These are phyloP conservation scores for Priocnemis perturbator DNA, from an alignment of 2,888 invertebrate genomes.

Conservation along the genomic window DNA sequence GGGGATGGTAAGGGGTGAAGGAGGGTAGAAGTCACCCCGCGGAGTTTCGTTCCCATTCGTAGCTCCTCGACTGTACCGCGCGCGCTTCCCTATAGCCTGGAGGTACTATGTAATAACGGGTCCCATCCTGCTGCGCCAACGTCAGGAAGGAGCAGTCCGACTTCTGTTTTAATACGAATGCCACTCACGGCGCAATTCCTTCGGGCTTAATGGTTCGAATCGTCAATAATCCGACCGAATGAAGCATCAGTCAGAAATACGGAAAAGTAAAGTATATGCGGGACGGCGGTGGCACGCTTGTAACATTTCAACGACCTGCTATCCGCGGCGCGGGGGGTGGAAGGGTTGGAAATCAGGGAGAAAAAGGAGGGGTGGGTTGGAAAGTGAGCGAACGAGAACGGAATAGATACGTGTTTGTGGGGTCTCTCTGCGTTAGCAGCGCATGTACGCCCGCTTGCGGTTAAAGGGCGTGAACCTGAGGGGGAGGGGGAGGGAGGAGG, in stretches of 20 bases:
- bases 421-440: not conserved
- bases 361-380: slow-evolving; percentile 22
- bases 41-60: slow-evolving; percentile 46
- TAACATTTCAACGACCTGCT: not conserved
- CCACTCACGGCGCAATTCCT: slow-evolving; percentile 52
- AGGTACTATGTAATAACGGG: slow-evolving; percentile 47
- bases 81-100: slow-evolving; percentile 43
- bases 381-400: slow-evolving; percentile 33
- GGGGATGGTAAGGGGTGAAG: too few species aligned
- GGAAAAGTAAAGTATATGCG: slow-evolving; percentile 10
- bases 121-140: slow-evolving; percentile 10
- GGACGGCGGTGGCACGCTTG: not conserved
- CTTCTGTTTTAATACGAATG: slow-evolving; percentile 53
- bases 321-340: slow-evolving; percentile 19
- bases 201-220: slow-evolving; percentile 59
- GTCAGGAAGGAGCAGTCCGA: slow-evolving; percentile 16
- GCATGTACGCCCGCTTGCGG: not conserved
- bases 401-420: slow-evolving; percentile 17
- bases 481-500: slow-evolving; percentile 9
- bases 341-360: slow-evolving; percentile 9
- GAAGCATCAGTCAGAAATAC: slow-evolving; percentile 49
- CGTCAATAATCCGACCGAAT: slow-evolving; percentile 57
- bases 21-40: slow-evolving; percentile 36
- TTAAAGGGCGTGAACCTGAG: not conserved
- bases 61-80: slow-evolving; percentile 30